Conservation (phyloP, 1,140 invertebrate species). For the Papilio polytes region DNA sequence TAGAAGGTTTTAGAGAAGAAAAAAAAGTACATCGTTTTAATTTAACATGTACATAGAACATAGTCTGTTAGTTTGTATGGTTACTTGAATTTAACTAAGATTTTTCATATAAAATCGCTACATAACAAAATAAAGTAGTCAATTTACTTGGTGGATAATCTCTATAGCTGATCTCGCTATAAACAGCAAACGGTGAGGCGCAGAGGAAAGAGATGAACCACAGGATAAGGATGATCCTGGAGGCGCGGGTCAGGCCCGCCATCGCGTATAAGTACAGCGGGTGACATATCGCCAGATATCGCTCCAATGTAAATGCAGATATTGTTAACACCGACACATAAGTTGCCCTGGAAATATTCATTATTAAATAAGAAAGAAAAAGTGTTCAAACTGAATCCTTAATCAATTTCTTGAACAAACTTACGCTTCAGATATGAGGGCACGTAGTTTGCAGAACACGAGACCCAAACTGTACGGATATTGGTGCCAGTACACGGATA, state of each 20-base stretch:
- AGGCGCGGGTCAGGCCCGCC: conserved; percentile 90
- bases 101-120: neutral
- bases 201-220: conserved; percentile 92
- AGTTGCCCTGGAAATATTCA: conserved; percentile 86
- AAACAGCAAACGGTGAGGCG: conserved; percentile 91
- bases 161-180: conserved; percentile 88
- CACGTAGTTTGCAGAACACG: conserved; percentile 92
- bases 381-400: neutral
- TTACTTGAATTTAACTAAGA: no score
- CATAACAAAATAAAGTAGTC: conserved; percentile 5
- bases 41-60: no score
- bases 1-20: no score
- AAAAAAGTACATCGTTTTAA: no score
- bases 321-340: conserved; percentile 96
- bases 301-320: conserved; percentile 93
- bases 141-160: conserved; percentile 87
- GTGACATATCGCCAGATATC: conserved; percentile 96
- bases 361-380: conserved; percentile 40
- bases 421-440: conserved; percentile 94
- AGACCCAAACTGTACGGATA: conserved; percentile 95
- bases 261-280: conserved; percentile 92
- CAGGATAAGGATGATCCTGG: conserved; percentile 90
- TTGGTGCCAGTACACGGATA: conserved; percentile 96
- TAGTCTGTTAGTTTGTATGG: no score
- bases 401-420: conserved; percentile 59